A percentile compares a stretch with the other conserved stretches of the same genome.
These are phyloP conservation scores for Tragelaphus eurycerus DNA, from an alignment of 2,797 vertebrate genomes.

Conservation along the genomic window DNA sequence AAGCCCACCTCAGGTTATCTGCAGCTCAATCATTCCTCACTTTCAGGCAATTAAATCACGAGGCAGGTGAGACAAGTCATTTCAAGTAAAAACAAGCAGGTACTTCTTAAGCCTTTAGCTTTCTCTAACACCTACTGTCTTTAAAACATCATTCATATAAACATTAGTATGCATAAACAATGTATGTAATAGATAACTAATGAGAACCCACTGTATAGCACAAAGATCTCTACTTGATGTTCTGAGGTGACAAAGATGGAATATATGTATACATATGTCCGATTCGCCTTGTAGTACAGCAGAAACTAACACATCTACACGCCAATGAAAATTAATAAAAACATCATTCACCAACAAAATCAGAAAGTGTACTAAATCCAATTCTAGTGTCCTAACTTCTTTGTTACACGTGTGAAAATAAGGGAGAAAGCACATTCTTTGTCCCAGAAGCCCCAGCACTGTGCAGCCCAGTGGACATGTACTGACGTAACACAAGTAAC, in stretches of 20 bases:
- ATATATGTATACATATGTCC: too few relatives aligned
- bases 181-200: not conserved
- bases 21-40: not conserved
- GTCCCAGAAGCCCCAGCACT: not conserved
- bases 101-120: not conserved
- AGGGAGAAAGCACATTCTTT: not conserved
- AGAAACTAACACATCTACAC: not conserved
- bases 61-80: not conserved
- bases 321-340: not conserved
- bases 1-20: not conserved
- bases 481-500: not conserved
- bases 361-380: not conserved
- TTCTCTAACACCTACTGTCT: not conserved
- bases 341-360: not conserved
- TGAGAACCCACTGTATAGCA: not conserved
- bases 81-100: not conserved
- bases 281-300: not conserved
- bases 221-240: not conserved
- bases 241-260: not conserved
- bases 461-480: not conserved
- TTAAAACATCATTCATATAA: not conserved
- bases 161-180: not conserved
- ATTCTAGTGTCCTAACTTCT: not conserved
- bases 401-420: not conserved
- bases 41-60: not conserved